Conservation (phyloP, 2,888 invertebrate species). For the Orthosia gothica region DNA sequence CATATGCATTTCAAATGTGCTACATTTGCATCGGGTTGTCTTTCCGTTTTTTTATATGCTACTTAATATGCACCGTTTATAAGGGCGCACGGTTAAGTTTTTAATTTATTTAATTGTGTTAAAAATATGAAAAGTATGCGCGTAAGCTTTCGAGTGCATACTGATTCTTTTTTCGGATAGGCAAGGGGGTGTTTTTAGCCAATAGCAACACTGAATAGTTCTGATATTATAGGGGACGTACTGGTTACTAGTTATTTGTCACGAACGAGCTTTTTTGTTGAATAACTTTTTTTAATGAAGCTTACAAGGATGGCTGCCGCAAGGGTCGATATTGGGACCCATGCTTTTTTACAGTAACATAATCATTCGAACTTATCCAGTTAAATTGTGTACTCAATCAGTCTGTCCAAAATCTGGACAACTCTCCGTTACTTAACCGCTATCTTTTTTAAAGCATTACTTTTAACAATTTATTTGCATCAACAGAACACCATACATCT, state of each 20-base stretch:
- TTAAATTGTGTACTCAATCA: not conserved
- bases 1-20: slow-evolving; percentile 66
- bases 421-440: not conserved
- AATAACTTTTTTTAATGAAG: not conserved
- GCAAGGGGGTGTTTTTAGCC: slow-evolving; percentile 45
- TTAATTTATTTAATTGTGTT: slow-evolving; percentile 69
- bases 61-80: slow-evolving; percentile 67
- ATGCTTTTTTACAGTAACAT: not conserved
- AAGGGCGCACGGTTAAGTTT: slow-evolving; percentile 61
- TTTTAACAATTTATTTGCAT: slow-evolving; percentile 30
- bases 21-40: slow-evolving; percentile 63
- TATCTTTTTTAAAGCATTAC: slow-evolving; percentile 3
- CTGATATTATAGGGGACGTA: slow-evolving; percentile 32
- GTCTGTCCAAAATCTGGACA: too few relatives aligned
- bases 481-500: slow-evolving; percentile 50
- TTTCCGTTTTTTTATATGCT: slow-evolving; percentile 60
- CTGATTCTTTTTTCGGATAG: slow-evolving; percentile 46
- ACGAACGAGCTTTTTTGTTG: slow-evolving; percentile 15
- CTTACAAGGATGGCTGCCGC: not conserved
- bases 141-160: slow-evolving; percentile 56
- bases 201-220: slow-evolving; percentile 51
- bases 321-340: slow-evolving; percentile 41
- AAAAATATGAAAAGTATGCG: slow-evolving; percentile 60
- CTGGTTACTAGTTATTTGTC: slow-evolving; percentile 41
- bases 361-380: not conserved